Conservation (phyloP, 2,113 vertebrate genomes). For the Orycteropus afer region DNA sequence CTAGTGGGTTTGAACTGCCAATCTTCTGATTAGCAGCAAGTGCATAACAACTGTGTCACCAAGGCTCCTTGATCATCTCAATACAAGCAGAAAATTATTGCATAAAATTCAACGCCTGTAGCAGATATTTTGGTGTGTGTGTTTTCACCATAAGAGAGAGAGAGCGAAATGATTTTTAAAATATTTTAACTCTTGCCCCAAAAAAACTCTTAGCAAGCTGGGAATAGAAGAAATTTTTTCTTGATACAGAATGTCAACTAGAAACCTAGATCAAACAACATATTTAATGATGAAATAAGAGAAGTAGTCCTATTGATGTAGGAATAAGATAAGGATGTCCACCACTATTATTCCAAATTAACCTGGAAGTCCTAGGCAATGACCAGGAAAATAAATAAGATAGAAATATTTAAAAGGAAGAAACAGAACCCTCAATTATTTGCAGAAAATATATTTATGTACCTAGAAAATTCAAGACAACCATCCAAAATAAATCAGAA, state of each 20-base stretch:
- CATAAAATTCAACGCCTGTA: conserved; percentile 29
- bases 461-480: conserved; percentile 13
- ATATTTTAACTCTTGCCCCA: not conserved
- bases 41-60: not conserved
- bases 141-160: not conserved
- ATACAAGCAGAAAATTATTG: conserved; percentile 46
- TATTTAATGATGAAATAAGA: conserved; percentile 21
- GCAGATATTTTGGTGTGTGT: not conserved
- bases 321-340: not conserved
- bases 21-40: not conserved
- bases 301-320: not conserved
- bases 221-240: conserved; percentile 13
- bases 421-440: not conserved
- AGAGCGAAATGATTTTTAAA: not conserved
- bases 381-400: conserved; percentile 13
- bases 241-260: conserved; percentile 26
- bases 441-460: not conserved
- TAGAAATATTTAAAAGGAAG: too few relatives aligned
- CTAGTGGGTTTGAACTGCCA: not conserved
- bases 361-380: not conserved
- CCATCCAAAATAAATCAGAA: not conserved
- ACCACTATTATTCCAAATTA: not conserved
- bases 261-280: conserved; percentile 34
- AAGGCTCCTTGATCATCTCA: not conserved
- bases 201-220: conserved; percentile 29